These are phyloP conservation scores for Tethya wilhelma DNA, from an alignment of 37 sponge, comb jelly and placozoan genomes.

Conservation along the genomic window DNA sequence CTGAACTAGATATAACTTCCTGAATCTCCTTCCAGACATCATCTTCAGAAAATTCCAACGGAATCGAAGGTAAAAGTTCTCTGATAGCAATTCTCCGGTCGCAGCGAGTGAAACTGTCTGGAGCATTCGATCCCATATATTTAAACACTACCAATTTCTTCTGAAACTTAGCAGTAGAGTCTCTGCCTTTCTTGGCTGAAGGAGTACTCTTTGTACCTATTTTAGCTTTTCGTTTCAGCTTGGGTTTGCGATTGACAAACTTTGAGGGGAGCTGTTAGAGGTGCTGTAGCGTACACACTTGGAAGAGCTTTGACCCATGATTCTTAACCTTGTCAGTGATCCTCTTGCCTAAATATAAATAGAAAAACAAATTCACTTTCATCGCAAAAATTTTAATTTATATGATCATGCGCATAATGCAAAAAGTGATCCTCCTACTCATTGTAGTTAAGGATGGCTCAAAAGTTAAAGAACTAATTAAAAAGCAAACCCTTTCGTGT, in stretches of 20 bases:
- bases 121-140: neutral
- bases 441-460: too few species aligned
- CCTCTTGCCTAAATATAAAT: conserved; percentile 6
- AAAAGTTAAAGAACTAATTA: too few species aligned
- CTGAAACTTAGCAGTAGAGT: conserved; percentile 11
- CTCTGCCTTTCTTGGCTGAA: neutral
- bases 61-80: neutral
- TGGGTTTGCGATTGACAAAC: neutral
- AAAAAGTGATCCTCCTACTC: neutral
- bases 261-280: neutral
- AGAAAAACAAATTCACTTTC: too few species aligned
- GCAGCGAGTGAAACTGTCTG: neutral
- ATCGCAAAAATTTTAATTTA: too few species aligned
- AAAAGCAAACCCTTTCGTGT: too few species aligned
- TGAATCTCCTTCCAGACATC: neutral
- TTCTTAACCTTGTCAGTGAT: conserved; percentile 3
- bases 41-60: neutral
- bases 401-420: neutral
- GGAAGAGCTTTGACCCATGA: conserved; percentile 13
- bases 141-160: conserved; percentile 8
- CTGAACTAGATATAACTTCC: neutral
- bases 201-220: neutral
- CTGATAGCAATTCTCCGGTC: neutral
- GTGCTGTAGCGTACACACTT: neutral
- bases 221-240: neutral